Evolutionary conservation across 2,888 invertebrate species (phyloP), one percentile per base, ranked within the genome.

Genomic region (Acronicta leporina): DNA sequence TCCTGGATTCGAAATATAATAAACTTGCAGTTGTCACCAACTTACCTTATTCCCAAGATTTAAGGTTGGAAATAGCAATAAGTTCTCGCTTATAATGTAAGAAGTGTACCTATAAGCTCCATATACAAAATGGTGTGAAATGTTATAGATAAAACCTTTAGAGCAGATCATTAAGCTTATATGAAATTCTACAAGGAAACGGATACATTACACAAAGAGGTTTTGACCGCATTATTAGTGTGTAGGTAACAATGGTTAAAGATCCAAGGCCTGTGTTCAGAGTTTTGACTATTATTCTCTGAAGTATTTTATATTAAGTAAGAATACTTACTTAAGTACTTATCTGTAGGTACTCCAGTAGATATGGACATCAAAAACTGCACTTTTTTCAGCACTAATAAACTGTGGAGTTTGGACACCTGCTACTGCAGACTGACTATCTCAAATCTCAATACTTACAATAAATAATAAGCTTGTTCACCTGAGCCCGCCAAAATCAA

Each of bases 151-250:
- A n/a, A 42, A 73, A 64, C 41, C 60, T 56, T 52, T 43, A 50
- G 43, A 66, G 61, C 25, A 62, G 65, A 61, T 62, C 35, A 65
- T 53, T 65, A 51, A 65, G 73, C 61, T 13, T 65, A 54, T 63
- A 52, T 60, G 57, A 66, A 67, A 58, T 65, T 70, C 66, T 65
- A 71, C 64, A 78, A 62, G 64, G 67, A 66, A 73, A 68, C 64
- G 75, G 80, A 79, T 81, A 81, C 58, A 77, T 81, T 81, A 68
- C 79, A 76, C 63, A 77, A 72, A 76, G 63, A 62, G 9, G 48
- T 47, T 73, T 71, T 68, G 51, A 75, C 72, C 72, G 72, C 65
- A 47, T 53, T 53, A 61, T 58, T 59, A 50, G 27, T 38, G 13
- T n/a, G n/a, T n/a, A n/a, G n/a, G 38, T 38, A n/a, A 38, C n/a